Conservation (phyloP, 2,113 vertebrate species). For the Lampris incognitus region DNA sequence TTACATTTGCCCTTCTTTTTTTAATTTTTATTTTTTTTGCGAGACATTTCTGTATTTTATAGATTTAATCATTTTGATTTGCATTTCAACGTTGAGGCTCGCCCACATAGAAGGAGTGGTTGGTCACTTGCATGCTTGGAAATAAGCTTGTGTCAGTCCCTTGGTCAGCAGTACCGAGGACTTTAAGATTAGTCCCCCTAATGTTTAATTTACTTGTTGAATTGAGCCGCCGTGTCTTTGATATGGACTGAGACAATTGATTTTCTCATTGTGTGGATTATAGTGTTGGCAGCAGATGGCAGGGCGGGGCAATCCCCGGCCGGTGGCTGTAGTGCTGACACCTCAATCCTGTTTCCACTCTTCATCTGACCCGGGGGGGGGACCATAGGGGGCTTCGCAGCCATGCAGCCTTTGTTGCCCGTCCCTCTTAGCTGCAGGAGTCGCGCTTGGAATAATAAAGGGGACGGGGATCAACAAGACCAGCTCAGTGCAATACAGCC, state of each 20-base stretch:
- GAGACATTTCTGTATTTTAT: too few species aligned
- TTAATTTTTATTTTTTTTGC: too few species aligned
- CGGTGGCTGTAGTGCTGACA: constrained; percentile 59
- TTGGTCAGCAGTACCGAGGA: constrained; percentile 53
- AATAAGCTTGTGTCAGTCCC: constrained; percentile 23
- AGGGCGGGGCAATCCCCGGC: constrained; percentile 71
- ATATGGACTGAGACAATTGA: constrained; percentile 73
- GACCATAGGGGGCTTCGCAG: constrained; percentile 7
- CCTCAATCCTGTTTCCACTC: constrained; percentile 56
- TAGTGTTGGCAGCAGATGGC: constrained; percentile 78
- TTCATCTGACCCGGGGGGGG: constrained; percentile 38
- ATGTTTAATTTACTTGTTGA: constrained; percentile 67
- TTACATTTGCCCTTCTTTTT: too few species aligned
- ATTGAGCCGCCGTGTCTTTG: constrained; percentile 64
- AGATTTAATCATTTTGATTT: background rate
- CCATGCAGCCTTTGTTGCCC: background rate
- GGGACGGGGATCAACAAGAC: background rate
- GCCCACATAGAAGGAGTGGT: background rate
- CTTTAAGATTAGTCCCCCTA: constrained; percentile 47
- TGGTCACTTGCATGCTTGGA: background rate
- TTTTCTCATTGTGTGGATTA: constrained; percentile 78
- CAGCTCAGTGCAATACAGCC: constrained; percentile 28
- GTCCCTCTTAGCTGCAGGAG: background rate
- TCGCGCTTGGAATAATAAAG: constrained; percentile 7
- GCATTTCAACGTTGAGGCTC: background rate